These are phyloP conservation scores for Acestrorhynchus altus DNA, from an alignment of 2,797 vertebrate genomes.

Conservation along the genomic window DNA sequence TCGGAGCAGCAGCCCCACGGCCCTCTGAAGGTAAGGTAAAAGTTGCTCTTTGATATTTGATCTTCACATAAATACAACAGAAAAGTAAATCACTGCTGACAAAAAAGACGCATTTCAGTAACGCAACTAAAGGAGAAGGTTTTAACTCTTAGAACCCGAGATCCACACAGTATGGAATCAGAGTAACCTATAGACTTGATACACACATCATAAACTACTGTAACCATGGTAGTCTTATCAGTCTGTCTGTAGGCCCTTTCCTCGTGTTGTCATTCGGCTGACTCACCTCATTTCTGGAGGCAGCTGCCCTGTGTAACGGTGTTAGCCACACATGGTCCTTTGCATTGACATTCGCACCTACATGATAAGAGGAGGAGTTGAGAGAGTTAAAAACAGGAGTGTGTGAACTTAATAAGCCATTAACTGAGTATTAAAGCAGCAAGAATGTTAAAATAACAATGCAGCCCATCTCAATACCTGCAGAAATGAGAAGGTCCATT, in stretches of 20 bases:
- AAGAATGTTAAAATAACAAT: neutral
- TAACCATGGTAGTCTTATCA: no score
- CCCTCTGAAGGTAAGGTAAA: no score
- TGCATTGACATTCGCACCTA: conserved; percentile 97
- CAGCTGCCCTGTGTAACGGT: conserved; percentile 94
- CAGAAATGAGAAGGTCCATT: conserved; percentile 95
- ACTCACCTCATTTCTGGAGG: conserved; percentile 92
- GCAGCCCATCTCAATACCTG: conserved; percentile 78
- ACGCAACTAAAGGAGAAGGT: no score
- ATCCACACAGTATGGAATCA: no score
- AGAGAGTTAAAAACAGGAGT: neutral
- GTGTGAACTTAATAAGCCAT: neutral
- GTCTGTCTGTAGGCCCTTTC: no score
- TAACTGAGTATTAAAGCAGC: neutral
- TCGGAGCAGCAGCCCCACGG: conserved; percentile 91
- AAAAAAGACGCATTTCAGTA: no score
- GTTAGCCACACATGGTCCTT: conserved; percentile 98
- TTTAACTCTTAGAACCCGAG: no score
- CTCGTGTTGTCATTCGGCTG: no score
- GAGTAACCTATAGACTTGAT: no score
- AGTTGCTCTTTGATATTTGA: neutral
- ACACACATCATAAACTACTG: no score
- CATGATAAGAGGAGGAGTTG: neutral
- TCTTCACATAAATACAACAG: no score
- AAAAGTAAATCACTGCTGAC: no score